Evolutionary conservation across 2,113 vertebrate species (phyloP).

Genomic region (Apteryx owenii): DNA sequence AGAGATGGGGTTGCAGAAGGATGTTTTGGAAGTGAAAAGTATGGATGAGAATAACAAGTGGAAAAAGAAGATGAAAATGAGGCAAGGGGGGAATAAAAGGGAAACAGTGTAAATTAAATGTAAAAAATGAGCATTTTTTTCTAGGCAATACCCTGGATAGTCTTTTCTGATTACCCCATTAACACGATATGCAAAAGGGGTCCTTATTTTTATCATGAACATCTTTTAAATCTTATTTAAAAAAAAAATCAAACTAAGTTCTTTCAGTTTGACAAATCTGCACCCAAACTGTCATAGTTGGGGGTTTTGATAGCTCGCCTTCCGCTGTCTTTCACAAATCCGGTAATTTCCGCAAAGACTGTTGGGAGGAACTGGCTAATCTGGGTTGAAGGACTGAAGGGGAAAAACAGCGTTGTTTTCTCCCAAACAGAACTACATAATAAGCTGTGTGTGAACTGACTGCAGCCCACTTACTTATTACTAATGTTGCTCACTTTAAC

Average conservation of each 20-base stretch:
- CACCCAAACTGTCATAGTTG: too few species aligned
- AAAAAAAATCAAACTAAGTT: neutral
- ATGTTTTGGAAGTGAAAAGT: neutral
- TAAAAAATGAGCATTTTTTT: neutral
- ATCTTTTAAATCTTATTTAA: neutral
- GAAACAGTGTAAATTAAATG: neutral
- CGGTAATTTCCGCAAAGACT: neutral
- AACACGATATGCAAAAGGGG: neutral
- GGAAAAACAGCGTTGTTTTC: neutral
- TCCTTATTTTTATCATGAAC: neutral
- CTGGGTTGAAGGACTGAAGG: neutral
- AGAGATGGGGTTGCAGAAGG: neutral
- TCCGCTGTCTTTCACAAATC: neutral
- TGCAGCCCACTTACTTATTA: accelerated
- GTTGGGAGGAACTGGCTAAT: neutral
- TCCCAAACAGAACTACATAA: too few species aligned
- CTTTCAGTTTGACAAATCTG: neutral
- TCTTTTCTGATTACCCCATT: neutral
- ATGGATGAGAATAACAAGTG: neutral
- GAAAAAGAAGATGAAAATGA: neutral
- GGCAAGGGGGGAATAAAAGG: neutral
- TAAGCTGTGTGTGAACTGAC: neutral
- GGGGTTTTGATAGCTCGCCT: too few species aligned
- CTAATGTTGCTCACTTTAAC: neutral
- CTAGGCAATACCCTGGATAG: neutral